Evolutionary conservation across 2,888 invertebrate genomes (phyloP).

Genomic region (Hoplodrina blanda): DNA sequence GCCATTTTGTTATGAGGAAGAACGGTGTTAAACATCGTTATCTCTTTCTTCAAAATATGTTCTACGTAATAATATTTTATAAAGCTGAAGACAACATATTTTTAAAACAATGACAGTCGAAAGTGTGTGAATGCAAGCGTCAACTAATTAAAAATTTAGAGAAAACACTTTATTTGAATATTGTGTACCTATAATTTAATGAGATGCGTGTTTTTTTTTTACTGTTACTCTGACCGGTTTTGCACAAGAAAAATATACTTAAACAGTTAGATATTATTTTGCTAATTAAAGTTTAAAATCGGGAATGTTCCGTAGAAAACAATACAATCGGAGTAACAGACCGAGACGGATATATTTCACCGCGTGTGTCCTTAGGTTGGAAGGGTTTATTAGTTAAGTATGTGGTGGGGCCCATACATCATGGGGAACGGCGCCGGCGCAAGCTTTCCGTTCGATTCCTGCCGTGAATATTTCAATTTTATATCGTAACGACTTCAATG

Average conservation of each 20-base stretch:
- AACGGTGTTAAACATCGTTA: constrained; percentile 70
- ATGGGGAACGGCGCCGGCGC: constrained; percentile 84
- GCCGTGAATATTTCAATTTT: constrained; percentile 77
- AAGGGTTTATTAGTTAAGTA: constrained; percentile 85
- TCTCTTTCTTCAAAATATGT: constrained; percentile 77
- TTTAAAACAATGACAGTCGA: constrained; percentile 59
- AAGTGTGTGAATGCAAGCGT: constrained; percentile 63
- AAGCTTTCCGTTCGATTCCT: constrained; percentile 79
- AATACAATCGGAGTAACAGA: constrained; percentile 62
- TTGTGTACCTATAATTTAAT: constrained; percentile 45
- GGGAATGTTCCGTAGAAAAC: constrained; percentile 35
- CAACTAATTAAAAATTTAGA: constrained; percentile 42
- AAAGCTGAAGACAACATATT: constrained; percentile 41
- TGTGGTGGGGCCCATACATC: constrained; percentile 86
- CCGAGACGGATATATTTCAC: constrained; percentile 78
- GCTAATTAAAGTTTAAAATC: constrained; percentile 37
- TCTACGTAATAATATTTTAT: constrained; percentile 52
- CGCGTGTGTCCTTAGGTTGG: constrained; percentile 74
- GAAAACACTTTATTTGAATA: constrained; percentile 44
- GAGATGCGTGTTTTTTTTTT: constrained; percentile 23
- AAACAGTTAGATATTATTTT: constrained; percentile 22
- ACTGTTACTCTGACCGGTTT: constrained; percentile 23
- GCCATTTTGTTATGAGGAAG: constrained; percentile 70
- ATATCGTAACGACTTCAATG: constrained; percentile 63
- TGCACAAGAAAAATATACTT: constrained; percentile 8